Evolutionary conservation across 30 jellyfish, hydroid and myxozoan species (phyloP), one percentile per base, ranked within the genome.

Genomic region (Hydra vulgaris): DNA sequence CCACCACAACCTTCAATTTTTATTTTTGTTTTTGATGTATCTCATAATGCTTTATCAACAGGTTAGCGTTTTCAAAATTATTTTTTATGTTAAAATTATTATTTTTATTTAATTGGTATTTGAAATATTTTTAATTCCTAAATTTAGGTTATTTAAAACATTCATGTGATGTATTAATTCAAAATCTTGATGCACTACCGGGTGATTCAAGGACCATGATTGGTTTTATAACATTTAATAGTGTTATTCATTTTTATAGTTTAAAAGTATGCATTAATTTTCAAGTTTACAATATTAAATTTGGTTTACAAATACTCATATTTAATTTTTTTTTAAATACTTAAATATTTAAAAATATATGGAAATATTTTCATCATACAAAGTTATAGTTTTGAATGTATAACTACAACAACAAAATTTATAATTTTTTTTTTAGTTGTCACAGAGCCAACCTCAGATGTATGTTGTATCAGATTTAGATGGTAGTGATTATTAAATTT

Each of bases 1-100:
- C 97, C 97, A 18, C 97, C 97, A 52, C 97, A 90, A 70, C 97
- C 97, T 17, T 76, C 95, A 15, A 93, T 85, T 23, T 90, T 90
- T 75, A 21, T 90, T 25, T 81, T 90, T 67, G 97, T 82, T 17
- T 81, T 90, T 20, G 97, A 90, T 77, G 97, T 86, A 0, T 90
- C 97, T 0, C 83, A 81, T 69, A 90, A 86, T 82, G 97, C 97
- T 18, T 66, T 90, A 26, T 87, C 88, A 1, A 90, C 97, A 4
- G 97, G 97, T 90, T 24, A 53, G 78, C 8, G 21, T 61, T 84
- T 22, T 27, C 17, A 21, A 19, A n/a, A 22, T 17, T 12, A 17
- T 18, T 74, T 71, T 71, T 17, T 71, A 71, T 21, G 70, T 73
- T 21, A 73, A 21, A 21, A 40, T 40, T 20, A 24, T 67, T 25